Evolutionary conservation across 2,888 invertebrate species (phyloP), one percentile per base, ranked within the genome.

Genomic region (Drosophila pullipes): DNA sequence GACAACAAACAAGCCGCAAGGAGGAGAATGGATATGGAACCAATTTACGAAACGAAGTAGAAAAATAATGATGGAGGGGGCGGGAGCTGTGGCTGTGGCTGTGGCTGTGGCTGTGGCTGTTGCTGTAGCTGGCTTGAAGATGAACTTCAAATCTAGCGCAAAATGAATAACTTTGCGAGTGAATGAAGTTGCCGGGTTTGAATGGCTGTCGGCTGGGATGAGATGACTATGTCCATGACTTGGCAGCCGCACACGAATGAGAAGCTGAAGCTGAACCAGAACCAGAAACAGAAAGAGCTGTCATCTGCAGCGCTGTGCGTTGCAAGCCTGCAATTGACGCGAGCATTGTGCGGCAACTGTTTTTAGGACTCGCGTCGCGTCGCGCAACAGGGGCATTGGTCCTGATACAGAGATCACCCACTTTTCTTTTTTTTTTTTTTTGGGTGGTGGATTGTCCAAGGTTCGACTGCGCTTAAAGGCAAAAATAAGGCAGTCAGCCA

Each of bases 301-400:
- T 93, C 93, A 93, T 71, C 83, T 79, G 76, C 93, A 93, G 93
- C 74, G 70, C 64, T 79, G 74, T 37, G 68, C 64, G 71, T 37
- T 57, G 68, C 52, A 60, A 57, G 82, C 91, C 93, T 93, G 93
- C 92, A 92, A 92, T 93, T 93, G 93, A 93, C 92, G 90, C 78
- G 81, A 87, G 90, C 89, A 92, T 92, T 93, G 93, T 93, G 85
- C 62, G 81, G 80, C 76, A 62, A 88, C 80, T 87, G 90, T 91
- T 91, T 79, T 91, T 76, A 88, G 91, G 78, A 75, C 76, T 76
- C 57, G 39, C 57, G 11, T 28, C 77, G 72, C 62, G 69, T 41
- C 71, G 73, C 86, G 79, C 83, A 90, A 85, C 89, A 85, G 89
- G 85, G 91, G 75, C 54, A 31, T 25, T n/a, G 47, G 16, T 57